Evolutionary conservation across 1,140 invertebrate species (phyloP), one percentile per base, ranked within the genome.

Genomic region (Anastrepha obliqua): DNA sequence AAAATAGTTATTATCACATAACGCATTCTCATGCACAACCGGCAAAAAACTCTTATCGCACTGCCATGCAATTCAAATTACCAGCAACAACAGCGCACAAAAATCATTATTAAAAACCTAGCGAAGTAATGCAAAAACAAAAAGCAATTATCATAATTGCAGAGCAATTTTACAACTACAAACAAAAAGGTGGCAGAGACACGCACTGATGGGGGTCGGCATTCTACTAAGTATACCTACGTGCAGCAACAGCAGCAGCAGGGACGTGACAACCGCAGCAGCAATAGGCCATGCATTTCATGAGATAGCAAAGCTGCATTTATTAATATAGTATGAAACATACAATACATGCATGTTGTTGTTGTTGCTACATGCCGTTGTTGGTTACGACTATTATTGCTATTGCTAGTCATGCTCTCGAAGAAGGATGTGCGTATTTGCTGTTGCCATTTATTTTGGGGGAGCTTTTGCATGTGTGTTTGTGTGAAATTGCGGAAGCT

Each of bases 101-200:
- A 74, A 47, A 11, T 5, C 65, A 74, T n/a, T n/a, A 74, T 29
- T 47, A 42, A 44, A 62, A 62, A 17, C 60, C 9, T 8, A 15
- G n/a, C 51, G 51, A 55, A 67, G 13, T 11, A 13, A 39, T 13
- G 64, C 1, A 74, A 74, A 70, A 74, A 74, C 29, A 17, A 42
- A 42, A 51, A 74, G 29, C 42, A 74, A 74, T 74, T 74, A 44
- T 74, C 15, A 42, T 44, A 74, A 74, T 74, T 74, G 44, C 6
- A 1, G 44, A 15, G 42, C n/a, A 74, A 74, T 74, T 74, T 44
- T n/a, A 74, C 42, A 47, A 74, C 15, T n/a, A 42, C 70, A 74
- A 74, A 74, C 70, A 74, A 47, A 44, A 20, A 70, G 29, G 65
- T 11, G 13, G 3, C 44, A 17, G 1, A n/a, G 44, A 9, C 29